phyloP scores from a whole-genome alignment of 2,888 invertebrate species.

The Spialia ferax region DNA sequence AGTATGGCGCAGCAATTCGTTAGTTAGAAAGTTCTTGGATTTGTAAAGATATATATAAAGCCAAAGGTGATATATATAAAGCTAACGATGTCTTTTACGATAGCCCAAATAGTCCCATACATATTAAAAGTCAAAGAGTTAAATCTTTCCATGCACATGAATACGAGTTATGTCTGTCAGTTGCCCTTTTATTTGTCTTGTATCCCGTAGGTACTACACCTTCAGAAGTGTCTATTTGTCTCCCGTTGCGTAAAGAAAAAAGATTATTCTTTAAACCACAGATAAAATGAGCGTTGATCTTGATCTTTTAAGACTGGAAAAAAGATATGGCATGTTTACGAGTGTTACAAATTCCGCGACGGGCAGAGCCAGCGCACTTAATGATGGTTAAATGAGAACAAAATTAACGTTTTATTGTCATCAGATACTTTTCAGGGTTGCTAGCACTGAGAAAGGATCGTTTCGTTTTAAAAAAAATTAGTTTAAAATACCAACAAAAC shows the following conservation, averaged over 20 bases:
- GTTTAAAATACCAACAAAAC: no score
- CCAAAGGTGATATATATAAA: no score
- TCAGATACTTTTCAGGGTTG: constrained; percentile 11
- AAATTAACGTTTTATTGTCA: constrained; percentile 62
- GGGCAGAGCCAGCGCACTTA: constrained; percentile 48
- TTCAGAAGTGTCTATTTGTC: background rate
- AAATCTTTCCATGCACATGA: no score
- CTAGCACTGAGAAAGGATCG: background rate
- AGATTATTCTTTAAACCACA: background rate
- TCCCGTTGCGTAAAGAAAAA: background rate
- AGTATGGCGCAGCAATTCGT: no score
- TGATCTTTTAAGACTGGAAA: constrained; percentile 26
- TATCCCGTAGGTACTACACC: background rate
- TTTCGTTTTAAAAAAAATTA: background rate
- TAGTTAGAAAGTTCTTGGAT: no score
- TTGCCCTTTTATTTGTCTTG: background rate
- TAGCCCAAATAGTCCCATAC: no score
- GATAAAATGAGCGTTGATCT: constrained; percentile 4
- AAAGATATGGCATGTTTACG: constrained; percentile 23
- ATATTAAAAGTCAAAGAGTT: no score
- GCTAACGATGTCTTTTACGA: no score
- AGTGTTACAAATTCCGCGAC: constrained; percentile 27
- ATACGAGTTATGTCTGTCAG: background rate
- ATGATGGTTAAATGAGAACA: constrained; percentile 67
- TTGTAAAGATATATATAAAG: no score